These are phyloP conservation scores for Rhogogaster chlorosoma DNA, from an alignment of 2,888 invertebrate genomes.

Conservation along the genomic window DNA sequence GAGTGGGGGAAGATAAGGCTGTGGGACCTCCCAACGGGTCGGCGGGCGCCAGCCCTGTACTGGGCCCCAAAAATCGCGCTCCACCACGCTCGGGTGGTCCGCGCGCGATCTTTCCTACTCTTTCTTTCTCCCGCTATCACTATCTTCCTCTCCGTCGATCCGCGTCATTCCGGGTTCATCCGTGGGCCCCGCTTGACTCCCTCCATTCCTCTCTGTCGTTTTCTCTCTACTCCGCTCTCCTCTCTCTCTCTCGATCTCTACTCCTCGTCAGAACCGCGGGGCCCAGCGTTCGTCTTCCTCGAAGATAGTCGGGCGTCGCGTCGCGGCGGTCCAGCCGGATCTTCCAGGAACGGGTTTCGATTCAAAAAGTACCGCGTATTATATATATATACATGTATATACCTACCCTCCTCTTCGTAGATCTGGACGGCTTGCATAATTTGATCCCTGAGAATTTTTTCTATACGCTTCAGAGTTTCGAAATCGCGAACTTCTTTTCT, in stretches of 20 bases:
- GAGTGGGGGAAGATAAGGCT: constrained; percentile 47
- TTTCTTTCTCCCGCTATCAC: constrained; percentile 54
- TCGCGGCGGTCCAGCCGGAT: constrained; percentile 48
- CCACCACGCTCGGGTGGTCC: constrained; percentile 74
- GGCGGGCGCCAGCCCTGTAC: constrained; percentile 68
- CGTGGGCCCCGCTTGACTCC: constrained; percentile 48
- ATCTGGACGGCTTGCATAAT: constrained; percentile 41
- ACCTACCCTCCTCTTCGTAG: neutral
- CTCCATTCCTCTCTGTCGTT: constrained; percentile 46
- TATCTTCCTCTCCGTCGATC: constrained; percentile 50
- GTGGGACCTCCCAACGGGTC: constrained; percentile 74
- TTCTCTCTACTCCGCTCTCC: constrained; percentile 39
- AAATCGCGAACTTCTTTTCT: neutral
- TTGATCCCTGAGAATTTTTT: constrained; percentile 4
- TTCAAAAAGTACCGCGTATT: constrained; percentile 46
- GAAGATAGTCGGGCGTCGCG: constrained; percentile 48
- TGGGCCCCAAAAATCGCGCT: constrained; percentile 58
- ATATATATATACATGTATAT: constrained; percentile 8
- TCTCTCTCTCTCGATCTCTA: constrained; percentile 20
- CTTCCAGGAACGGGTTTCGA: constrained; percentile 50
- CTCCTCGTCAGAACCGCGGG: constrained; percentile 53
- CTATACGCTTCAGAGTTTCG: neutral
- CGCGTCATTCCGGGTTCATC: constrained; percentile 56
- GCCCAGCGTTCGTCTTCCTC: constrained; percentile 54
- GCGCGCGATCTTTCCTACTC: constrained; percentile 41